Conservation (phyloP, 2,888 invertebrate species). For the Drosophila picticornis region DNA sequence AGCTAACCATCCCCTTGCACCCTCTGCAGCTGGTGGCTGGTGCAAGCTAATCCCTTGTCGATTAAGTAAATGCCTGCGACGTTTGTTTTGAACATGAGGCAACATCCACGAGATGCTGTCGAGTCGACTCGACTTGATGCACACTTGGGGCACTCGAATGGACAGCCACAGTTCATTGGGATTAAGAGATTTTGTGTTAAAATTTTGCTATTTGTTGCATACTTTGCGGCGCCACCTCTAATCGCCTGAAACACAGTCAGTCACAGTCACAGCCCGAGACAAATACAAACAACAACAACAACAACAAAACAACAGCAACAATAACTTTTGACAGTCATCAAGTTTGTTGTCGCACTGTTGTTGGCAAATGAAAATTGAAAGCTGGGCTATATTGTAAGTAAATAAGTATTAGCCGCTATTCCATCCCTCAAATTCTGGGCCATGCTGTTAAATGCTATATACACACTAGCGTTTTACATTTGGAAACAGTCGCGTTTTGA, state of each 20-base stretch:
- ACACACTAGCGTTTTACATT: conserved; percentile 48
- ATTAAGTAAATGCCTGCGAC: conserved; percentile 83
- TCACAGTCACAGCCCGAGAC: conserved; percentile 28
- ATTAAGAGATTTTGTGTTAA: conserved; percentile 78
- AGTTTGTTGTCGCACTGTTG: conserved; percentile 36
- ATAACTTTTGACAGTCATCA: conserved; percentile 58
- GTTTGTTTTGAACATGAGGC: conserved; percentile 66
- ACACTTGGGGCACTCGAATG: conserved; percentile 36
- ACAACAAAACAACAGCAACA: conserved; percentile 29
- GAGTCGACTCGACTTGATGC: conserved; percentile 26
- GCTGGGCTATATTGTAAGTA: conserved; percentile 19
- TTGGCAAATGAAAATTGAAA: conserved; percentile 66
- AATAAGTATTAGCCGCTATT: conserved; percentile 7
- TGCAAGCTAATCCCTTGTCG: conserved; percentile 82
- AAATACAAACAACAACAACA: conserved; percentile 21
- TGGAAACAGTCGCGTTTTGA: conserved; percentile 71
- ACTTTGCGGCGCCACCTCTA: conserved; percentile 43
- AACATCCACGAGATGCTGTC: conserved; percentile 38
- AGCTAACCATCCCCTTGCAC: not conserved
- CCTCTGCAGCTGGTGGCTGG: conserved; percentile 21
- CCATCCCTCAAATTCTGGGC: conserved; percentile 43
- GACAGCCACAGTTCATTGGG: conserved; percentile 77
- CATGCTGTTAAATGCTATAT: conserved; percentile 62
- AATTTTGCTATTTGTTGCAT: conserved; percentile 72
- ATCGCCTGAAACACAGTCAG: conserved; percentile 47